phyloP scores from a whole-genome alignment of 2,888 invertebrate species.

The Pheosia tremula region DNA sequence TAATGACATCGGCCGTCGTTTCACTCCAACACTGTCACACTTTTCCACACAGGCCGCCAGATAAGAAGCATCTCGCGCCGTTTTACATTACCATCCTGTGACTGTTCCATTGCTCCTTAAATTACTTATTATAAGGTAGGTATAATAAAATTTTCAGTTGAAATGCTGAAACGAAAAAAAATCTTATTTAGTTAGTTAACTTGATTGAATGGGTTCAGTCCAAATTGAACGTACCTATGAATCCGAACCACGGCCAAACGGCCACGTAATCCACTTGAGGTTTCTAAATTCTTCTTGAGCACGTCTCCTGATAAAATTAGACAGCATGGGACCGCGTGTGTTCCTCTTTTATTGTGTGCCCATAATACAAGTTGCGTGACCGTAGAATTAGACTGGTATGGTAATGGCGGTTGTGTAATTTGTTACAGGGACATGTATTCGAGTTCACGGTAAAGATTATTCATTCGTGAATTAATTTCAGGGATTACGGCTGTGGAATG shows the following conservation, averaged over 20 bases:
- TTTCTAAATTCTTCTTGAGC: slow-evolving; percentile 51
- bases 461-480: slow-evolving; percentile 9
- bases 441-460: slow-evolving; percentile 23
- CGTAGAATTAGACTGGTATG: slow-evolving; percentile 52
- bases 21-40: slow-evolving; percentile 61
- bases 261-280: slow-evolving; percentile 44
- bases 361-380: slow-evolving; percentile 58
- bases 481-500: background rate
- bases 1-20: slow-evolving; percentile 65
- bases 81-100: slow-evolving; percentile 72
- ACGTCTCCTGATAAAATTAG: slow-evolving; percentile 55
- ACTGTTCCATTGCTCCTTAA: slow-evolving; percentile 34
- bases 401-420: slow-evolving; percentile 53
- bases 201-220: slow-evolving; percentile 10
- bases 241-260: slow-evolving; percentile 38
- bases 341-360: slow-evolving; percentile 46
- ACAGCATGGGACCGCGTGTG: slow-evolving; percentile 47
- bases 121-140: slow-evolving; percentile 18
- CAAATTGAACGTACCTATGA: slow-evolving; percentile 27
- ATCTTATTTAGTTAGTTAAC: slow-evolving; percentile 5
- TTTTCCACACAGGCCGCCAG: slow-evolving; percentile 59
- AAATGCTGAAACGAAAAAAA: slow-evolving; percentile 18
- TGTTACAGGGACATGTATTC: slow-evolving; percentile 42
- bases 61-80: slow-evolving; percentile 62
- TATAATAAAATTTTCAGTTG: slow-evolving; percentile 24